Percentiles rank a stretch among this genome's conserved stretches.
These are phyloP conservation scores for Eutrigla gurnardus DNA, from an alignment of 2,797 vertebrate species.

Conservation along the genomic window DNA sequence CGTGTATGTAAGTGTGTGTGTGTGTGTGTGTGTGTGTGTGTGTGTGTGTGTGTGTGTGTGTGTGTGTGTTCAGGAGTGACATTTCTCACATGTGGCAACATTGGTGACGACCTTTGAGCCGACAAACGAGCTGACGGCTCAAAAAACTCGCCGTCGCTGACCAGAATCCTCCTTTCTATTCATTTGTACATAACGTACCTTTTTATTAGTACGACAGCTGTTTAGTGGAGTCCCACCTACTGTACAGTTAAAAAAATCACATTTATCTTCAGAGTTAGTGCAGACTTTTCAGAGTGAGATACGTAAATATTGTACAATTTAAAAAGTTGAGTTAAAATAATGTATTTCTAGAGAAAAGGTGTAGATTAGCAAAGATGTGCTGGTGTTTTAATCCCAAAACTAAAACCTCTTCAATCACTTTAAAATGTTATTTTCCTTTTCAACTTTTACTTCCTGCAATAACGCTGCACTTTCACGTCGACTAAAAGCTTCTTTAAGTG, in stretches of 20 bases:
- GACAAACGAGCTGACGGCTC: background rate
- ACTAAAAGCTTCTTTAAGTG: background rate
- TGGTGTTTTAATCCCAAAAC: background rate
- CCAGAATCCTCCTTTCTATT: background rate
- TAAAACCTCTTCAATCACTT: background rate
- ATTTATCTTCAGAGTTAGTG: too few species aligned
- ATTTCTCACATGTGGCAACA: conserved; percentile 63
- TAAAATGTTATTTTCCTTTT: background rate
- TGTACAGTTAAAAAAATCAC: background rate
- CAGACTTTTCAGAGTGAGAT: too few species aligned
- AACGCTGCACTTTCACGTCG: background rate
- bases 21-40: conserved; percentile 5
- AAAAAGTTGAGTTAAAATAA: too few species aligned
- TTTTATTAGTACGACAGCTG: background rate
- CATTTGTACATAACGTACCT: too few species aligned
- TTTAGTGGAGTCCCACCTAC: background rate
- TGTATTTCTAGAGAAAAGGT: background rate
- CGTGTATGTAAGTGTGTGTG: background rate
- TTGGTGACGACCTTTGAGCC: conserved; percentile 42
- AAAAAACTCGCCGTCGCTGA: background rate
- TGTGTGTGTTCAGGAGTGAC: conserved; percentile 67
- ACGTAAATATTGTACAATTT: too few species aligned
- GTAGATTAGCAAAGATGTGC: background rate
- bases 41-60: conserved; percentile 2
- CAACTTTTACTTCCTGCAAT: background rate